Percentiles rank a stretch among this genome's conserved stretches.
Conservation (phyloP, 2,888 invertebrate genomes). For the Rhagophthalmus giganteus region DNA sequence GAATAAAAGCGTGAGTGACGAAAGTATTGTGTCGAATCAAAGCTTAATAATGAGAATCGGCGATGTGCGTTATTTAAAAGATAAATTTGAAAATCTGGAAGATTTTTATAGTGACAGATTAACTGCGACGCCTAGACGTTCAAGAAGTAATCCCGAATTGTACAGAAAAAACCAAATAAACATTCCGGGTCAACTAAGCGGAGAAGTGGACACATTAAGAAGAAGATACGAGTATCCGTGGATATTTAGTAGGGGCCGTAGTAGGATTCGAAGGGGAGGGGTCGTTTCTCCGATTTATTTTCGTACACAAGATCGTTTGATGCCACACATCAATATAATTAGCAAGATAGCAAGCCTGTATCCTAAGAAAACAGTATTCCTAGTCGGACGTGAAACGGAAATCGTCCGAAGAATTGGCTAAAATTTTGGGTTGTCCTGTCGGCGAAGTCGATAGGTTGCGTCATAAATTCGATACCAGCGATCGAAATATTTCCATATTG, state of each 20-base stretch:
- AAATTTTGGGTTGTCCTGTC: slow-evolving; percentile 55
- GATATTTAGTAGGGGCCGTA: slow-evolving; percentile 56
- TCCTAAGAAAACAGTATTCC: slow-evolving; percentile 44
- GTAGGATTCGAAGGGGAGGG: slow-evolving; percentile 56
- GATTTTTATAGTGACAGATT: slow-evolving; percentile 52
- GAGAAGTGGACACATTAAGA: slow-evolving; percentile 65
- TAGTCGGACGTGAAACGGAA: slow-evolving; percentile 34
- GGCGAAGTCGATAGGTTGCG: slow-evolving; percentile 75
- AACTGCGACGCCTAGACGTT: slow-evolving; percentile 57
- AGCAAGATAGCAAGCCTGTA: slow-evolving; percentile 74
- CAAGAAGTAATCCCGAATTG: slow-evolving; percentile 80
- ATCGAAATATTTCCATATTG: slow-evolving; percentile 61
- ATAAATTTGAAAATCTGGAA: slow-evolving; percentile 74
- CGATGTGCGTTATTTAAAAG: slow-evolving; percentile 75
- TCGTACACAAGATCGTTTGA: slow-evolving; percentile 70
- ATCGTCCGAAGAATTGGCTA: slow-evolving; percentile 49
- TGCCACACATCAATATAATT: slow-evolving; percentile 90
- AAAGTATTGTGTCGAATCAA: background rate
- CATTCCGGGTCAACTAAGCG: slow-evolving; percentile 54
- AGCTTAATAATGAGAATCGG: slow-evolving; percentile 57
- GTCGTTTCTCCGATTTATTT: slow-evolving; percentile 67
- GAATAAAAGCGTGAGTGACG: background rate
- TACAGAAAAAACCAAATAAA: slow-evolving; percentile 60
- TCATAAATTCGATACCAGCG: slow-evolving; percentile 69
- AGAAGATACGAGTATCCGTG: slow-evolving; percentile 63